Conservation (phyloP, 1,140 invertebrate species). For the Heliothis virescens region DNA sequence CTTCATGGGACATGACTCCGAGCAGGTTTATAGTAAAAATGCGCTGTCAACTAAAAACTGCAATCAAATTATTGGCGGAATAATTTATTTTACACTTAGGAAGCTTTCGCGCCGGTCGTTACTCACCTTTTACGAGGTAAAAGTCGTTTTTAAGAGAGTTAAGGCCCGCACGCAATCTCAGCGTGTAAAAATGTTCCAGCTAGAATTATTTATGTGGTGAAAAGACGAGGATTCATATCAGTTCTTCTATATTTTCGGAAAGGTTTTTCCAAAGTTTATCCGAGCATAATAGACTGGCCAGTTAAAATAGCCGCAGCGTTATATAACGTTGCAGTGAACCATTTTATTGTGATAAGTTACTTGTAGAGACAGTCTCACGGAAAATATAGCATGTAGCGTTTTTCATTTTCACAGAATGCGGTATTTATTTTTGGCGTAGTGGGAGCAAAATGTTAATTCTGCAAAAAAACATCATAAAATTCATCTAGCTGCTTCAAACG, state of each 20-base stretch:
- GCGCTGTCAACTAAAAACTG: slow-evolving; percentile 49
- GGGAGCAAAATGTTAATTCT: slow-evolving; percentile 33
- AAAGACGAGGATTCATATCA: slow-evolving; percentile 66
- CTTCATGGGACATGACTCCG: slow-evolving; percentile 16
- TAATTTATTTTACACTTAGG: slow-evolving; percentile 58
- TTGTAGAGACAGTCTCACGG: slow-evolving; percentile 1
- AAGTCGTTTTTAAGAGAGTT: slow-evolving; percentile 78
- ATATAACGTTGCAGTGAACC: slow-evolving; percentile 43
- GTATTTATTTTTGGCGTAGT: slow-evolving; percentile 36
- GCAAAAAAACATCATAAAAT: not conserved
- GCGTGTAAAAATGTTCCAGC: slow-evolving; percentile 57
- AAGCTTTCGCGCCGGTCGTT: slow-evolving; percentile 57
- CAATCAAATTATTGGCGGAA: slow-evolving; percentile 57
- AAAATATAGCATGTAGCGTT: not conserved
- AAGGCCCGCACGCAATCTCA: slow-evolving; percentile 72
- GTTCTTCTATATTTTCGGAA: slow-evolving; percentile 44
- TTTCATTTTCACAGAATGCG: slow-evolving; percentile 28
- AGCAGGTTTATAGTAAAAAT: slow-evolving; percentile 36
- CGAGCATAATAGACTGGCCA: slow-evolving; percentile 5
- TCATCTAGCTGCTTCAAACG: not conserved
- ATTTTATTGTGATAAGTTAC: slow-evolving; percentile 29
- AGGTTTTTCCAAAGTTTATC: slow-evolving; percentile 41
- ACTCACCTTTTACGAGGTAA: slow-evolving; percentile 73
- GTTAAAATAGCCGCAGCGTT: slow-evolving; percentile 37
- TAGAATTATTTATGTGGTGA: slow-evolving; percentile 74